These are phyloP conservation scores for Brachyistius frenatus DNA, from an alignment of 2,113 vertebrate species.

Conservation along the genomic window DNA sequence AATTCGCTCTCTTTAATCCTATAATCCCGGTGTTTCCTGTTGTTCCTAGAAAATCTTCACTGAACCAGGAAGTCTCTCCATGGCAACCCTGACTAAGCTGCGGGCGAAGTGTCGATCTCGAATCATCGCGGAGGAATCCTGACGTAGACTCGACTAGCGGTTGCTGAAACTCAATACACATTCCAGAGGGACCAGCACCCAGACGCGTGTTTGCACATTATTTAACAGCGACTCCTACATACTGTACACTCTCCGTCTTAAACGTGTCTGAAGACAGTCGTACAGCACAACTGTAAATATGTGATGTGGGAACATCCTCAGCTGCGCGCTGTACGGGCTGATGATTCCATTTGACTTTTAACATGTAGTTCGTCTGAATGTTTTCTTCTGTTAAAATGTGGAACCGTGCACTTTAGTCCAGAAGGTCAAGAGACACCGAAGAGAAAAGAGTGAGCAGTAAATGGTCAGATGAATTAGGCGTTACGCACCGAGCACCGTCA, in stretches of 20 bases:
- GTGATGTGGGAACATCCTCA: conserved; percentile 15
- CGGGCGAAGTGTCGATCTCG: conserved; percentile 84
- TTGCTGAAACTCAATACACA: conserved; percentile 36
- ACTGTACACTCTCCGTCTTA: conserved; percentile 22
- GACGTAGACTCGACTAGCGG: conserved; percentile 31
- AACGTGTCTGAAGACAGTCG: conserved; percentile 17
- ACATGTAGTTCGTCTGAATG: conserved; percentile 23
- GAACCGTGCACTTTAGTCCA: conserved; percentile 66
- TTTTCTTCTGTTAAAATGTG: conserved; percentile 29
- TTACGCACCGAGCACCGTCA: background rate
- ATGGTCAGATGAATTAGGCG: background rate
- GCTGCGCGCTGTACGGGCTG: conserved; percentile 12
- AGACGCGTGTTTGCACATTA: background rate
- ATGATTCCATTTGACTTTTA: conserved; percentile 31
- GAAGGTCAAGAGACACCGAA: conserved; percentile 26
- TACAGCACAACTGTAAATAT: conserved; percentile 22
- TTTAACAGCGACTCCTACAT: conserved; percentile 20
- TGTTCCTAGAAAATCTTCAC: conserved; percentile 90
- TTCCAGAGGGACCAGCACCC: conserved; percentile 53
- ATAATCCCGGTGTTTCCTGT: conserved; percentile 10
- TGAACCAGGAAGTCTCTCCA: conserved; percentile 91
- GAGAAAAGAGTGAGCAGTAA: conserved; percentile 11
- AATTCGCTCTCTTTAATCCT: conserved; percentile 32
- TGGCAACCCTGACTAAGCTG: conserved; percentile 87
- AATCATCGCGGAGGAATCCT: conserved; percentile 81